These are phyloP conservation scores for Eristalis tenax DNA, from an alignment of 2,888 invertebrate species.

Conservation along the genomic window DNA sequence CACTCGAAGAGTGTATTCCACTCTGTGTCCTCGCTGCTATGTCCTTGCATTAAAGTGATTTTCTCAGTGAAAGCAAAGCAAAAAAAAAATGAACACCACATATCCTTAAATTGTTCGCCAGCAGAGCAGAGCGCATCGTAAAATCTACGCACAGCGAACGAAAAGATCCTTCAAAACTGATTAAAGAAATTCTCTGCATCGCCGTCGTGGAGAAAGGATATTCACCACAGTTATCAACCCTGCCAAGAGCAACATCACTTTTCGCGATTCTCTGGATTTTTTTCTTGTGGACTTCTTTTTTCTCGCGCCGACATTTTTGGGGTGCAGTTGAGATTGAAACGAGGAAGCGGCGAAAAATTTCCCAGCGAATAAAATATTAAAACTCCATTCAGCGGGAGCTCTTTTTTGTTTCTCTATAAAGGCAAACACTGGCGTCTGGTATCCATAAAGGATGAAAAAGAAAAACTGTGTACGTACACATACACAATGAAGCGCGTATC, in stretches of 20 bases:
- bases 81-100: not conserved
- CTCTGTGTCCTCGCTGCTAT: not conserved
- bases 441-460: constrained; percentile 45
- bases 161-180: constrained; percentile 46
- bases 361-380: constrained; percentile 65
- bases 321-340: constrained; percentile 29
- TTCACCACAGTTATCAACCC: constrained; percentile 53
- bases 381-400: constrained; percentile 63
- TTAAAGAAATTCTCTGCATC: constrained; percentile 46
- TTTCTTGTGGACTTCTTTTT: not conserved
- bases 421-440: constrained; percentile 64
- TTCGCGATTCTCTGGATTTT: not conserved
- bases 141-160: constrained; percentile 53
- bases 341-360: constrained; percentile 1
- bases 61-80: not conserved
- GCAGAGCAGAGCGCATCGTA: constrained; percentile 16
- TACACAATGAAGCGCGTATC: not conserved
- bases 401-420: constrained; percentile 54
- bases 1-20: constrained; percentile 2
- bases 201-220: constrained; percentile 27
- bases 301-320: constrained; percentile 25
- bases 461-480: not conserved
- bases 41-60: constrained; percentile 31
- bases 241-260: constrained; percentile 35
- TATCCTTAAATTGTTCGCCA: constrained; percentile 20